Conservation (phyloP, 1,140 invertebrate species). For the Euura lappo region DNA sequence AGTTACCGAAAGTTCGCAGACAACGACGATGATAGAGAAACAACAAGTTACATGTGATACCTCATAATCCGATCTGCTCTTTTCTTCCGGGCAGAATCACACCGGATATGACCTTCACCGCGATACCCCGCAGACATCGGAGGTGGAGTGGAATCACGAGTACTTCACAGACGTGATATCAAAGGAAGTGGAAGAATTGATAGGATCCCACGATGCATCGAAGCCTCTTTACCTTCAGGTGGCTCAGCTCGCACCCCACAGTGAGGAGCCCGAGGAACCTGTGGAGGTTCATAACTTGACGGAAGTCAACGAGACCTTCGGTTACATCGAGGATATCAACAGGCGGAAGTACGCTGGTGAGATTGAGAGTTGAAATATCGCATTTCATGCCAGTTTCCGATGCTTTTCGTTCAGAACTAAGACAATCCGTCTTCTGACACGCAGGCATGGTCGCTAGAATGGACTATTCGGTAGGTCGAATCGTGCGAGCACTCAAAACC, state of each 20-base stretch:
- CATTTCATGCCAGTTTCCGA: too few relatives aligned
- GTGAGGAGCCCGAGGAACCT: slow-evolving; percentile 40
- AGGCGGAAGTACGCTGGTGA: slow-evolving; percentile 66
- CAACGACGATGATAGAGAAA: not conserved
- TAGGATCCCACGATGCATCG: slow-evolving; percentile 57
- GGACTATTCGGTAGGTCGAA: slow-evolving; percentile 69
- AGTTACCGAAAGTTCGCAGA: too few relatives aligned
- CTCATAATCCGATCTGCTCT: slow-evolving; percentile 15
- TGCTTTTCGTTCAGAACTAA: too few relatives aligned
- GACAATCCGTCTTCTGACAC: slow-evolving; percentile 25
- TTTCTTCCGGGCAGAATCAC: slow-evolving; percentile 31
- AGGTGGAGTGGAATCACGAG: slow-evolving; percentile 53
- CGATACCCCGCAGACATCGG: slow-evolving; percentile 41
- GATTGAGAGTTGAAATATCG: not conserved
- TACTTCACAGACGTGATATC: slow-evolving; percentile 69
- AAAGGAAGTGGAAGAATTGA: slow-evolving; percentile 61
- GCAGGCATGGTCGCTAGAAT: slow-evolving; percentile 68
- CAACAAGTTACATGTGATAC: slow-evolving; percentile 18
- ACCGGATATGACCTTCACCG: slow-evolving; percentile 63
- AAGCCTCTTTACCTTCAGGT: slow-evolving; percentile 68
- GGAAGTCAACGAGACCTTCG: slow-evolving; percentile 63
- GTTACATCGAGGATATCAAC: slow-evolving; percentile 62
- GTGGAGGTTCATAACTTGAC: slow-evolving; percentile 62
- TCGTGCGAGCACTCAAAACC: slow-evolving; percentile 61
- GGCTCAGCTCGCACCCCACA: slow-evolving; percentile 68